Base-by-base conservation (phyloP, 2,797 vertebrate species). In the Brachymystax lenok region DNA sequence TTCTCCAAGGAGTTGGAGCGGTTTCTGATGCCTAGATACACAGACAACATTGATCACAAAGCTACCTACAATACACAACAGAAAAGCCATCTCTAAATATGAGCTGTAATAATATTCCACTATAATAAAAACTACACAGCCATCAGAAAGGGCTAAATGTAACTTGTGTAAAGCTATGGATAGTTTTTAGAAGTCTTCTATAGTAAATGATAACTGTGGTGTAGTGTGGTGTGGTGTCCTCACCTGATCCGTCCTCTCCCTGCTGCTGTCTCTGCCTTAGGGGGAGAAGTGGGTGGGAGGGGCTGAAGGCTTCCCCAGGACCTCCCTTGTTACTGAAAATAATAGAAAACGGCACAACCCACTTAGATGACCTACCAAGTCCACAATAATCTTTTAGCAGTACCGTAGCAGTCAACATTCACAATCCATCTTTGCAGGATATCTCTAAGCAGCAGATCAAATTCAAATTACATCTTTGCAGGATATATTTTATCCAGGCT, bases 191-290 rank as follows among this genome's bases (percentile, higher is more conserved):
- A 2, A 6, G 16, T n/a, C 61, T 19, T 74, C 10, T 27, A 28
- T 74, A 35, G 0, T 17, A 13, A 35, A 27, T n/a, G 27, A 10
- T 46, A 46, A 46, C 40, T 46, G 40, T 40, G 8, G 40, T 46
- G 30, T 30, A 30, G 24, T 24, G 35, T 46, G 8, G 8, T 4
- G 10, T 4, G 3, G 71, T 7, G 1, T 52, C 74, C 91, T 92
- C 88, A 99, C 98, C 95, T 2, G 94, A 86, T 50, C 79, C 78
- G 0, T 98, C 98, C 3, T 99, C 97, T 73, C 93, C 95, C 75
- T 96, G 96, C 86, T 46, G 97, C 69, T 99, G 98, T 74, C 96
- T 97, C 91, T 99, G 98, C 86, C 98, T 94, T 84, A 99, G 89
- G 1, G 98, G 98, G 77, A 99, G 90, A 14, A 99, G 92, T 1